phyloP scores from a whole-genome alignment of 2,113 vertebrate species.

The Pelecanoides urinatrix region DNA sequence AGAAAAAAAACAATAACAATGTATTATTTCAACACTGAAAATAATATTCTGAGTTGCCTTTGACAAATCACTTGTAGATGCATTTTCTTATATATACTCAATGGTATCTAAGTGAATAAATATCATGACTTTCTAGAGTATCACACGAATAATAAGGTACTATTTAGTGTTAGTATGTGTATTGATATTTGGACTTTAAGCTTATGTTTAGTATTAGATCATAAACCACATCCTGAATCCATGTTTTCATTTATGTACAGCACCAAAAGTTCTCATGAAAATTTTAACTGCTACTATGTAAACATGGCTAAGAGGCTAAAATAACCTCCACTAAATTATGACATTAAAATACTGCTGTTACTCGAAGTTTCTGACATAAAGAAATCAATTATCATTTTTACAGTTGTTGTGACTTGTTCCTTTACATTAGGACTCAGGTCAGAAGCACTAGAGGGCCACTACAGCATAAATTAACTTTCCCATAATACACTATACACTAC shows the following conservation, averaged over 20 bases:
- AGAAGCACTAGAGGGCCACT: background rate
- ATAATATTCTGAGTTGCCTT: background rate
- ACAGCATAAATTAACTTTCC: background rate
- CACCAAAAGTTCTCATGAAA: background rate
- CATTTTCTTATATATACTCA: background rate
- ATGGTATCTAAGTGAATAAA: background rate
- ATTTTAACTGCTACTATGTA: background rate
- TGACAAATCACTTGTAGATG: background rate
- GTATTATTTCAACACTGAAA: background rate
- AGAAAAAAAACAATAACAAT: background rate
- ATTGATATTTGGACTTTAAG: background rate
- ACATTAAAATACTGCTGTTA: background rate
- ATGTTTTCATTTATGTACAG: background rate
- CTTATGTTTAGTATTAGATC: background rate
- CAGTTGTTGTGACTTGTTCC: background rate
- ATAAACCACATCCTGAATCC: background rate
- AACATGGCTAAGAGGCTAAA: background rate
- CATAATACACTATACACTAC: background rate
- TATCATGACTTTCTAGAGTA: background rate
- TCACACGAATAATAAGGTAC: background rate
- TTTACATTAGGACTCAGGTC: background rate
- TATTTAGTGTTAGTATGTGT: background rate
- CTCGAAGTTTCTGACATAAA: background rate
- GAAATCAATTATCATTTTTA: background rate
- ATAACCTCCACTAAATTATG: background rate